Evolutionary conservation across 2,113 vertebrate genomes (phyloP), one percentile per base, ranked within the genome.

Genomic region (Parus major): DNA sequence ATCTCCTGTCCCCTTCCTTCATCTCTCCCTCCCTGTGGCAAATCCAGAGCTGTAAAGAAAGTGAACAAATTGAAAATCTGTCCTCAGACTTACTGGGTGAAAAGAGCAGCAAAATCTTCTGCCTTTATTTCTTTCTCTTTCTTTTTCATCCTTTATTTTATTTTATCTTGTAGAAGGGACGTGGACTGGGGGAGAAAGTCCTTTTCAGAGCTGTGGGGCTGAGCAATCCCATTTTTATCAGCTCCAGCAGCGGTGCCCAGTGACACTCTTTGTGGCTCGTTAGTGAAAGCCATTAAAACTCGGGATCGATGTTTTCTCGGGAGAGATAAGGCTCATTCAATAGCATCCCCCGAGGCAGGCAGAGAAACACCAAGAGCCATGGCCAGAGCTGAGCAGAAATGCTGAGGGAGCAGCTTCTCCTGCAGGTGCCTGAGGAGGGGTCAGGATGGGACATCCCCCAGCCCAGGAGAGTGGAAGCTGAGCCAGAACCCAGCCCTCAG

Each of bases 281-380:
- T 97, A 95, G 91, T 7, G 7, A 87, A 96, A 93, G 83, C 91
- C 91, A 82, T 97, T 95, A 84, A 91, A 95, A 71, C 60, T 33
- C 53, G 9, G n/a, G 75, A 73, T 97, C 75, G 17, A 93, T 96
- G 27, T 53, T 94, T 94, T 57, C 93, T 84, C 42, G 10, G 81
- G 68, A 70, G 80, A 89, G 82, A 94, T 57, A 82, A 50, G 52
- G 36, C 57, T 81, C 47, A 42, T 82, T 89, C 92, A 28, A 42
- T 78, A 19, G 44, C 12, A 39, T 64, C 72, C 56, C 83, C 29
- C 63, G 10, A 31, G 79, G 61, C 50, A 60, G 63, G 52, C 78
- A 84, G 42, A 85, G 90, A 63, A 92, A 94, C 35, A 41, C 60
- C 84, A 23, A 0, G 9, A 73, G 14, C n/a, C 71, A 23, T 33